These are phyloP conservation scores for Pterophyllum scalare DNA, from an alignment of 2,113 vertebrate species.

Conservation along the genomic window DNA sequence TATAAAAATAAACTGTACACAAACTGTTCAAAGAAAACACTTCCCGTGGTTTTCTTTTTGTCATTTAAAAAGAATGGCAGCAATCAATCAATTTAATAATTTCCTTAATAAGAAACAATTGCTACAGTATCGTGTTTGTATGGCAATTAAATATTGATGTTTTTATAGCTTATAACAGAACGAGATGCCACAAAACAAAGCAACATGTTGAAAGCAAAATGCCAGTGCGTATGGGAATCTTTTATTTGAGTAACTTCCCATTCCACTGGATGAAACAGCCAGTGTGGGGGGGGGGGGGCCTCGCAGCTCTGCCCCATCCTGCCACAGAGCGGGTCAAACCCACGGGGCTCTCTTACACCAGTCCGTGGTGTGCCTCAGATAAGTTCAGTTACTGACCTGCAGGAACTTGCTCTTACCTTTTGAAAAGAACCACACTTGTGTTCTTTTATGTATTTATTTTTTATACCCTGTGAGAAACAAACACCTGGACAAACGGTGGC, in stretches of 20 bases:
- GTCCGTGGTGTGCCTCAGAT: slow-evolving; percentile 65
- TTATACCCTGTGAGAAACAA: slow-evolving; percentile 74
- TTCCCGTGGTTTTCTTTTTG: slow-evolving; percentile 79
- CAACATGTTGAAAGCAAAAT: slow-evolving; percentile 72
- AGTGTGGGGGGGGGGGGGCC: slow-evolving; percentile 61
- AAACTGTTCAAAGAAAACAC: slow-evolving; percentile 84
- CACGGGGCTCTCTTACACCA: slow-evolving; percentile 62
- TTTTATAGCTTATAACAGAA: slow-evolving; percentile 82
- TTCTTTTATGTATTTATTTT: slow-evolving; percentile 30
- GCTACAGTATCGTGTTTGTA: slow-evolving; percentile 94
- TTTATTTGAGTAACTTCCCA: slow-evolving; percentile 67
- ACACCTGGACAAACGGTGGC: slow-evolving; percentile 62
- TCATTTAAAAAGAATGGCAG: slow-evolving; percentile 86
- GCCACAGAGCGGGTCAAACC: slow-evolving; percentile 57
- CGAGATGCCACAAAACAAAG: slow-evolving; percentile 79
- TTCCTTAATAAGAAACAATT: slow-evolving; percentile 86
- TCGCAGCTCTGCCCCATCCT: slow-evolving; percentile 59
- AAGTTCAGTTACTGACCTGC: slow-evolving; percentile 81
- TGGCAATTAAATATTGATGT: slow-evolving; percentile 82
- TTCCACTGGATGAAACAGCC: slow-evolving; percentile 57
- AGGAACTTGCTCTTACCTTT: slow-evolving; percentile 75
- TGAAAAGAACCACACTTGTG: slow-evolving; percentile 56
- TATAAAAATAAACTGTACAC: slow-evolving; percentile 93
- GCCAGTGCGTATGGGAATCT: slow-evolving; percentile 78
- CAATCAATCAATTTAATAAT: slow-evolving; percentile 84